Evolutionary conservation across 2,888 invertebrate genomes (phyloP).

Genomic region (Habrosyne pyritoides): DNA sequence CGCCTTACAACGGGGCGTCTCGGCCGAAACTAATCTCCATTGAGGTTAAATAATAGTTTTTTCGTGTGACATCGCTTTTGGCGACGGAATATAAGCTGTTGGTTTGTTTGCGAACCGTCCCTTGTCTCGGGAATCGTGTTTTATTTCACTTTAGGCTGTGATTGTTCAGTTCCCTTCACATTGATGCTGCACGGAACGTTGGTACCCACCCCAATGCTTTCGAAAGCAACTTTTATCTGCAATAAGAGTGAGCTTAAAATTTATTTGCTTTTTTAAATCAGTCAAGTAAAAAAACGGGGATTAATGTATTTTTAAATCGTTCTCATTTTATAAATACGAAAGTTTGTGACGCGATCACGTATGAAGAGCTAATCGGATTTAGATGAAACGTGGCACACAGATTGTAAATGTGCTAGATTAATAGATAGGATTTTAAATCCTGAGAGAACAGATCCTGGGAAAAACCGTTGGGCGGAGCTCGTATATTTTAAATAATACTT

Average conservation of each 20-base stretch:
- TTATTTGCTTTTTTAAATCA: no score
- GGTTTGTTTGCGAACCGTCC: neutral
- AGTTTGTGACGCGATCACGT: no score
- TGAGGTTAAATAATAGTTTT: neutral
- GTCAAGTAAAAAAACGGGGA: no score
- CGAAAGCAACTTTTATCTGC: neutral
- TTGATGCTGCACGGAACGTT: neutral
- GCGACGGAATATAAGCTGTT: neutral
- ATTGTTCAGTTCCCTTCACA: neutral
- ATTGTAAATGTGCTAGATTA: no score
- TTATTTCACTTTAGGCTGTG: neutral
- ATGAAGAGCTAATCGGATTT: no score
- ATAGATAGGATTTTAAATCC: no score
- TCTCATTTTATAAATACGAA: no score
- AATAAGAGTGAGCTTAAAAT: neutral
- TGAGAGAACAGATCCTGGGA: no score
- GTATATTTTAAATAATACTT: no score
- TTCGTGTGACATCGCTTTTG: neutral
- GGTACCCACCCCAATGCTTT: neutral
- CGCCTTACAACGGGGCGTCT: neutral
- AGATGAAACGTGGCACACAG: no score
- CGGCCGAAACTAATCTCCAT: constrained; percentile 5
- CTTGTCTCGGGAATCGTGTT: neutral
- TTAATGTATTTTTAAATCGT: no score
- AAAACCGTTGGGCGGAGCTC: no score